These are phyloP conservation scores for Sebastes vulpes DNA, from an alignment of 2,797 vertebrate species.

Conservation along the genomic window DNA sequence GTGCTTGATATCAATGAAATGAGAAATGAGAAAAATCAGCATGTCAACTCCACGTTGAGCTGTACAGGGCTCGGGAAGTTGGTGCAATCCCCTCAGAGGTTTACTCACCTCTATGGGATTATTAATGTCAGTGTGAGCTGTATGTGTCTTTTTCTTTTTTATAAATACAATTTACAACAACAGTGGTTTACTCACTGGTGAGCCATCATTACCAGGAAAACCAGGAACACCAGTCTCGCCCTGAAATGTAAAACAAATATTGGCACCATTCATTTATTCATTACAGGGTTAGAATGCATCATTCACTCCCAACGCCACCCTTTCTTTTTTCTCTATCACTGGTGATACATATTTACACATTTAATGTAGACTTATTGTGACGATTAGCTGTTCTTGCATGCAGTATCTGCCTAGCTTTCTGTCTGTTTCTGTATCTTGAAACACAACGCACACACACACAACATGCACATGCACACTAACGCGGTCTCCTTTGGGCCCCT, in stretches of 20 bases:
- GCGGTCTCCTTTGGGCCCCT: slow-evolving; percentile 63
- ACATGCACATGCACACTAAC: slow-evolving; percentile 50
- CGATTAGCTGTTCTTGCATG: not conserved
- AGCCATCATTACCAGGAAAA: slow-evolving; percentile 68
- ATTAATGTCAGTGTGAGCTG: not conserved
- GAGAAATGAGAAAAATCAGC: not conserved
- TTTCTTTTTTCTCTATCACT: not conserved
- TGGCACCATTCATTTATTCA: not conserved
- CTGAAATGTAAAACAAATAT: slow-evolving; percentile 50
- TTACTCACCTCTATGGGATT: not conserved
- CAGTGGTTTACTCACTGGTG: slow-evolving; percentile 65
- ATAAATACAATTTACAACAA: not conserved
- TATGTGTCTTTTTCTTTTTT: not conserved
- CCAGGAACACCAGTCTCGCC: slow-evolving; percentile 70
- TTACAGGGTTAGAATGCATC: not conserved
- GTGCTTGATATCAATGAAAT: not conserved
- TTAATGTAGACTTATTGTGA: not conserved
- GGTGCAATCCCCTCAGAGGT: not conserved
- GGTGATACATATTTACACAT: not conserved
- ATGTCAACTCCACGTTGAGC: not conserved
- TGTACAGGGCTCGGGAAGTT: not conserved
- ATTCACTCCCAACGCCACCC: fast-evolving
- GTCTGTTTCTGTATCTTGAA: not conserved
- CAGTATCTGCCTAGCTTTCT: not conserved
- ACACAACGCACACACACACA: not conserved